A percentile compares a stretch with the other conserved stretches of the same genome.
Evolutionary conservation across 2,113 vertebrate species (phyloP).

Genomic region (Erythrocebus patas): DNA sequence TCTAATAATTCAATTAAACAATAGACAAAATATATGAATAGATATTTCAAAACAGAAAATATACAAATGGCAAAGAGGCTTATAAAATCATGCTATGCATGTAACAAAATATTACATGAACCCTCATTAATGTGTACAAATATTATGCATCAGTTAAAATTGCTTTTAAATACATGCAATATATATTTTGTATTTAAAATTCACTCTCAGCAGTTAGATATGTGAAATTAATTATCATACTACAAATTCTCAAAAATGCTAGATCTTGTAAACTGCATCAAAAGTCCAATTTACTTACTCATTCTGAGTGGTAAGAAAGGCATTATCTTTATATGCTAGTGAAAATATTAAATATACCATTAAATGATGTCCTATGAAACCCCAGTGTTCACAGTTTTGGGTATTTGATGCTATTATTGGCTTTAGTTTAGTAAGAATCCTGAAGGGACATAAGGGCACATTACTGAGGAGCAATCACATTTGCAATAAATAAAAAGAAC

Average conservation of each 20-base stretch:
- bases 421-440: neutral
- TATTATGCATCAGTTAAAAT: neutral
- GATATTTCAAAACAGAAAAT: neutral
- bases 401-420: neutral
- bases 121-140: neutral
- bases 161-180: neutral
- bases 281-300: neutral
- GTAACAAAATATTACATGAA: neutral
- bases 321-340: neutral
- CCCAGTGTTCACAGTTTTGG: neutral
- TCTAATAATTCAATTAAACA: neutral
- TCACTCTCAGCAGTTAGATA: neutral
- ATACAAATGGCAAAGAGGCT: neutral
- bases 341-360: neutral
- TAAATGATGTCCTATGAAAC: neutral
- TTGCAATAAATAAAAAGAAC: constrained; percentile 33
- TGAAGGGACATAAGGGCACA: neutral
- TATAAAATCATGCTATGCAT: neutral
- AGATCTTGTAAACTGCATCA: neutral
- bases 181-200: neutral
- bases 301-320: neutral
- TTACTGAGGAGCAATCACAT: constrained; percentile 45
- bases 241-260: neutral
- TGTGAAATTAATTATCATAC: neutral
- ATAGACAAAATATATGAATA: neutral